Percentiles rank a stretch among this genome's conserved stretches.
phyloP scores from a whole-genome alignment of 1,140 invertebrate genomes.

The Leptonema lineaticorne region DNA sequence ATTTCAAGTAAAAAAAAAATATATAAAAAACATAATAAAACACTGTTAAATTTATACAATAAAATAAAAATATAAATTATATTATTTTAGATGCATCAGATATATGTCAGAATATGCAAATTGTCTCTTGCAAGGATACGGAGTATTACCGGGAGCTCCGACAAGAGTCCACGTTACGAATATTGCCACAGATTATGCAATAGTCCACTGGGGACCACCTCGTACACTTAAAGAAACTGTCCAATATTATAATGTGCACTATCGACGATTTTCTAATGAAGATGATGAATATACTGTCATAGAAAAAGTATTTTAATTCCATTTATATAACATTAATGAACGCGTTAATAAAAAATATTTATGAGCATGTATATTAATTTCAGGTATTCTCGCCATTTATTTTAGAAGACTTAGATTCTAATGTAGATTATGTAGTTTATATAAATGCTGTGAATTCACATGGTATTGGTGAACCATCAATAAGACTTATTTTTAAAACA shows the following conservation, averaged over 20 bases:
- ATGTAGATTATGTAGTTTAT: slow-evolving; percentile 78
- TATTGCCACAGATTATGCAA: slow-evolving; percentile 72
- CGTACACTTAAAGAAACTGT: slow-evolving; percentile 70
- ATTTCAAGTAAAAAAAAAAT: slow-evolving; percentile 68
- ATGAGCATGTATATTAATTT: slow-evolving; percentile 12
- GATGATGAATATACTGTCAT: slow-evolving; percentile 45
- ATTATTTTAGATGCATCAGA: slow-evolving; percentile 65
- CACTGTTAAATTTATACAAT: not conserved
- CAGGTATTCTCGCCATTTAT: slow-evolving; percentile 70
- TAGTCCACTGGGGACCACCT: slow-evolving; percentile 76
- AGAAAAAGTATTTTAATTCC: slow-evolving; percentile 28
- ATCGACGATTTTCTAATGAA: slow-evolving; percentile 54
- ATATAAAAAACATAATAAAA: slow-evolving; percentile 29
- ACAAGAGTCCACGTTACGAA: slow-evolving; percentile 67
- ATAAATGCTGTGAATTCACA: slow-evolving; percentile 81
- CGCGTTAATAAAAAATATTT: not conserved
- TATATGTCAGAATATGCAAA: slow-evolving; percentile 78
- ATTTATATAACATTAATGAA: no score
- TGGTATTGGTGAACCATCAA: slow-evolving; percentile 72
- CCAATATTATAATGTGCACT: slow-evolving; percentile 68
- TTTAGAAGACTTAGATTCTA: slow-evolving; percentile 69
- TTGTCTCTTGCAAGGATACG: slow-evolving; percentile 80
- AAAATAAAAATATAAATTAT: not conserved
- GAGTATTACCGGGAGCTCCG: slow-evolving; percentile 73
- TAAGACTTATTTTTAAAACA: slow-evolving; percentile 72